Base-by-base conservation (phyloP, 2,888 invertebrate species). In the Auanema sp. region DNA sequence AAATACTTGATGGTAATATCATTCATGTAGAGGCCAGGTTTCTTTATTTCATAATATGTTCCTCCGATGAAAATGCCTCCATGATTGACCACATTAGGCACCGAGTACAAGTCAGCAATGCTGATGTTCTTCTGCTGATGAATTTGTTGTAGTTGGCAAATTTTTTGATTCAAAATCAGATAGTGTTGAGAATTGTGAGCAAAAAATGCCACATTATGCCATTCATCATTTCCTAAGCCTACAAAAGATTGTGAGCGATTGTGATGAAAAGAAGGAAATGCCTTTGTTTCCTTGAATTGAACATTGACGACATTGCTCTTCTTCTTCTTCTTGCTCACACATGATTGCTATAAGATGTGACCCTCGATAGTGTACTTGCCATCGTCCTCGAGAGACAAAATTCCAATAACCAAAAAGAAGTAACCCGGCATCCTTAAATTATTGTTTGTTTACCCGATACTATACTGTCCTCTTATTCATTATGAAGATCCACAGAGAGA, bases 1-100 rank as follows among this genome's bases (percentile, higher is more conserved):
- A 76, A 74, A 58, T 56, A 76, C 24, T 69, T 68, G 8, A 68
- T 69, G 51, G 72, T 69, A 40, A 69, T 66, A 1, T 74, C 74
- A 8, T 51, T 24, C 25, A 57, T 41, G 54, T 76, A 76, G 57
- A 76, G 61, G 40, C 71, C 72, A 2, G 66, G 58, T 25, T 66
- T 57, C 42, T 71, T 71, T 57, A 71, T 74, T 44, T 74, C 70
- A 55, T 71, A 66, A 63, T 66, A 74, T 3, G 69, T 74, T 18
- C 73, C 73, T 16, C 73, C 73, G 10, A 74, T 50, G 52, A 74
- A 74, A 1, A 74, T 52, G 12, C 70, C 73, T 4, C 64, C 56
- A 16, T 68, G 71, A 11, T 66, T 65, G n/a, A 63, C 58, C 3
- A 71, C 42, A 12, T 63, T 58, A 1, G 73, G 70, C 25, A 71